These are phyloP conservation scores for Nanorana parkeri DNA, from an alignment of 2,113 vertebrate genomes.

Conservation along the genomic window DNA sequence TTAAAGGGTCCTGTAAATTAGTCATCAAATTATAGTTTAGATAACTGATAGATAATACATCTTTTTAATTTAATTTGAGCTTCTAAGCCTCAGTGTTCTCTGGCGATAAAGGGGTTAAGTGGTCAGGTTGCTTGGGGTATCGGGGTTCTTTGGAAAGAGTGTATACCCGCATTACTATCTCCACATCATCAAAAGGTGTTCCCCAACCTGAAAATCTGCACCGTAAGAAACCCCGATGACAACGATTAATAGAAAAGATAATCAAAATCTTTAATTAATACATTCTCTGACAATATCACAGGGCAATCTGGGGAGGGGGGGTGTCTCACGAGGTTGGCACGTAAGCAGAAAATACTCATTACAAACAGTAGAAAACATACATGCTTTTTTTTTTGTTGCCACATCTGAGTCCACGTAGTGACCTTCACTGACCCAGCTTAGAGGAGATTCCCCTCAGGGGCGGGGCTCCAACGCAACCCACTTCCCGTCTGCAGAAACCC, in stretches of 20 bases:
- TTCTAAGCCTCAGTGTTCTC: too few relatives aligned
- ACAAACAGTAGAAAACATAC: slow-evolving; percentile 88
- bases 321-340: slow-evolving; percentile 83
- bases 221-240: slow-evolving; percentile 59
- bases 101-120: too few relatives aligned
- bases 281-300: slow-evolving; percentile 87
- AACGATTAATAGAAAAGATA: slow-evolving; percentile 82
- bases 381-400: slow-evolving; percentile 72
- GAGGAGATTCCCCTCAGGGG: slow-evolving; percentile 28
- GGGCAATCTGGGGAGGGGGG: slow-evolving; percentile 65
- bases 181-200: too few relatives aligned
- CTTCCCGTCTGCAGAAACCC: slow-evolving; percentile 29
- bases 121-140: too few relatives aligned
- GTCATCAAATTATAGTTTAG: too few relatives aligned
- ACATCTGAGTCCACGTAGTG: slow-evolving; percentile 43
- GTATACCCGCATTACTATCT: too few relatives aligned
- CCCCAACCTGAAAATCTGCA: neutral
- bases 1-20: too few relatives aligned
- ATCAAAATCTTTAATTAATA: slow-evolving; percentile 87
- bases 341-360: slow-evolving; percentile 87
- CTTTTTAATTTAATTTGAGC: too few relatives aligned
- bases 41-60: too few relatives aligned
- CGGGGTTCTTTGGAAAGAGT: too few relatives aligned
- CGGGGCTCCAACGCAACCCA: slow-evolving; percentile 14
- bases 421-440: slow-evolving; percentile 17